Conservation (phyloP, 1,140 invertebrate species). For the Neodiprion pinetum region DNA sequence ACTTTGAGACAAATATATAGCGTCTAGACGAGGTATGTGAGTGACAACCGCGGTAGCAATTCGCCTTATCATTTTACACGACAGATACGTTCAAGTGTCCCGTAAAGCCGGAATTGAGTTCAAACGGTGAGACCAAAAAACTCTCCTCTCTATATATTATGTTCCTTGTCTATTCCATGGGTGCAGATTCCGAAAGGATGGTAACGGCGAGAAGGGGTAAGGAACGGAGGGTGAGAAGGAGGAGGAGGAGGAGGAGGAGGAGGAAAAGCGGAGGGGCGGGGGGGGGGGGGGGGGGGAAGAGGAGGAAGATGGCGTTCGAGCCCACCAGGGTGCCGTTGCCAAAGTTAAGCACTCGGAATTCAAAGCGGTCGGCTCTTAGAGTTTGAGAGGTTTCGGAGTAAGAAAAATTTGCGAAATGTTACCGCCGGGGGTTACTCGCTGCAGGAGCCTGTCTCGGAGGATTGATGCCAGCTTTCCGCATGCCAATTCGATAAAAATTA, state of each 20-base stretch:
- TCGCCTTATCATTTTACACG: too few relatives aligned
- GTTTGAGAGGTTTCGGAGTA: slow-evolving; percentile 1
- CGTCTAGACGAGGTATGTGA: not conserved
- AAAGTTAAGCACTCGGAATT: slow-evolving; percentile 7
- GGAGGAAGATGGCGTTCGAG: not conserved
- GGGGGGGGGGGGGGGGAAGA: too few relatives aligned
- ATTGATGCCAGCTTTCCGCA: too few relatives aligned
- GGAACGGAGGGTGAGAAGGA: not conserved
- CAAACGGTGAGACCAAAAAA: too few relatives aligned
- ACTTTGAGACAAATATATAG: not conserved
- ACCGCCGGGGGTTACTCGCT: not conserved
- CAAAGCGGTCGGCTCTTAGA: slow-evolving; percentile 3
- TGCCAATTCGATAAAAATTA: too few relatives aligned
- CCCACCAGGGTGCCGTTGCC: slow-evolving; percentile 6
- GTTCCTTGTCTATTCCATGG: too few relatives aligned
- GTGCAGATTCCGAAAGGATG: too few relatives aligned
- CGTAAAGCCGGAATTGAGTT: too few relatives aligned
- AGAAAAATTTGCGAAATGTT: not conserved
- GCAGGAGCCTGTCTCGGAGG: not conserved
- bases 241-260: not conserved
- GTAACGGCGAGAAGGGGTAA: too few relatives aligned
- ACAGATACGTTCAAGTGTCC: too few relatives aligned
- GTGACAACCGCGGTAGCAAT: not conserved
- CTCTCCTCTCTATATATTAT: too few relatives aligned
- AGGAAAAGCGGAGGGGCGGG: not conserved